Conservation (phyloP, 2,113 vertebrate species). For the Microtus montanus region DNA sequence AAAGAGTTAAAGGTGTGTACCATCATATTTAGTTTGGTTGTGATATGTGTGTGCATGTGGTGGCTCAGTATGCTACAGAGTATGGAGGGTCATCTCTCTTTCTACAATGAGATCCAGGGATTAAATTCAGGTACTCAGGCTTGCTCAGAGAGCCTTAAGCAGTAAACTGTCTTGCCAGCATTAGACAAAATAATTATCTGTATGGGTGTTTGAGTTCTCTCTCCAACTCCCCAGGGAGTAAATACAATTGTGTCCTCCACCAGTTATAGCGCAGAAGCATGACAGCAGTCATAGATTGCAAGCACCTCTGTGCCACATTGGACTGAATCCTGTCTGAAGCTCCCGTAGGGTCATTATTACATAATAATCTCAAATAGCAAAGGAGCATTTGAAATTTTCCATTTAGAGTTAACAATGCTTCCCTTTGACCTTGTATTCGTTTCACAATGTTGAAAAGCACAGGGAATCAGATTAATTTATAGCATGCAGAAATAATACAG, state of each 20-base stretch:
- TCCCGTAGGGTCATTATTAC: constrained; percentile 56
- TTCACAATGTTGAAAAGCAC: constrained; percentile 81
- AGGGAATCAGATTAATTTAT: constrained; percentile 80
- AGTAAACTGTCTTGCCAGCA: neutral
- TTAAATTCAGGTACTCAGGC: neutral
- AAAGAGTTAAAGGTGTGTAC: neutral
- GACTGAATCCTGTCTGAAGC: constrained; percentile 62
- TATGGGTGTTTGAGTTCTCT: neutral
- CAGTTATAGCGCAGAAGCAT: too few relatives aligned
- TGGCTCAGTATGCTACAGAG: neutral
- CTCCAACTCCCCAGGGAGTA: neutral
- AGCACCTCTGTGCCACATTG: neutral
- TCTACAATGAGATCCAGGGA: neutral
- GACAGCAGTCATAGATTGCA: neutral
- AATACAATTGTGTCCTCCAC: neutral
- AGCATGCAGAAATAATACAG: constrained; percentile 57
- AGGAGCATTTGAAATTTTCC: constrained; percentile 87
- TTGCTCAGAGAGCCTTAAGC: neutral
- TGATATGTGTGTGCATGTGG: neutral
- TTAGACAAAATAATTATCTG: neutral
- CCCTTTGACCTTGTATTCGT: constrained; percentile 84
- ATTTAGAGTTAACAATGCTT: constrained; percentile 85
- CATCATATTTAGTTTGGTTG: neutral
- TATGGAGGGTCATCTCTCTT: neutral
- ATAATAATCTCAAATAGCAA: constrained; percentile 82